phyloP scores from a whole-genome alignment of 2,797 vertebrate genomes.

The Argyrosomus regius region DNA sequence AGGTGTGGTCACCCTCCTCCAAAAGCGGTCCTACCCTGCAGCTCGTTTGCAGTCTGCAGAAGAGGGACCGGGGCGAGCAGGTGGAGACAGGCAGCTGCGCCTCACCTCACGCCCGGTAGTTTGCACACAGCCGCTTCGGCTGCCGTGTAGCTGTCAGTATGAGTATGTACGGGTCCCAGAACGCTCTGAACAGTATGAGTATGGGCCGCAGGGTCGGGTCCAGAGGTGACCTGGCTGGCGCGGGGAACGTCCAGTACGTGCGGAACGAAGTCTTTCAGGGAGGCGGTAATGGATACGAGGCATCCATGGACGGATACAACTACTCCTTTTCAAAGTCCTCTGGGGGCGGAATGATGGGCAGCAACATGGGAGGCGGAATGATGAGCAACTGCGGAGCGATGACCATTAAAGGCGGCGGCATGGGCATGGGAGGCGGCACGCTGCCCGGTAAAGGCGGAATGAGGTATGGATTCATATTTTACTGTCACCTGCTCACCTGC shows the following conservation, averaged over 20 bases:
- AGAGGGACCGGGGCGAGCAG: constrained; percentile 8
- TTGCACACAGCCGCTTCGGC: constrained; percentile 7
- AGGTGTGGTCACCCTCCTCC: constrained; percentile 71
- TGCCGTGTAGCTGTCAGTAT: constrained; percentile 38
- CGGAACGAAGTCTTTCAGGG: constrained; percentile 67
- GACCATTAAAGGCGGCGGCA: background rate
- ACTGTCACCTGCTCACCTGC: background rate
- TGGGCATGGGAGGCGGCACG: background rate
- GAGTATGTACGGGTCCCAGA: constrained; percentile 76
- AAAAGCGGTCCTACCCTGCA: constrained; percentile 39
- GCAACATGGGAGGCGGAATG: background rate
- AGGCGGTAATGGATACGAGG: constrained; percentile 77
- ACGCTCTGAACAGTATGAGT: constrained; percentile 39
- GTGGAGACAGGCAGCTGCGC: constrained; percentile 18
- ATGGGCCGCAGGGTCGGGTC: constrained; percentile 52
- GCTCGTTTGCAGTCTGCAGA: constrained; percentile 47
- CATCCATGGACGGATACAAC: constrained; percentile 63
- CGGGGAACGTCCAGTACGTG: constrained; percentile 42
- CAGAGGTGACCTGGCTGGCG: constrained; percentile 62
- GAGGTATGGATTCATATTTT: constrained; percentile 58
- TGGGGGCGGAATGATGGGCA: constrained; percentile 25
- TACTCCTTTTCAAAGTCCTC: constrained; percentile 54
- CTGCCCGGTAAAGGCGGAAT: constrained; percentile 17
- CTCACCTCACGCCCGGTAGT: background rate
- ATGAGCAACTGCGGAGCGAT: background rate